These are phyloP conservation scores for Phocoena phocoena DNA, from an alignment of 2,113 vertebrate genomes.

Conservation along the genomic window DNA sequence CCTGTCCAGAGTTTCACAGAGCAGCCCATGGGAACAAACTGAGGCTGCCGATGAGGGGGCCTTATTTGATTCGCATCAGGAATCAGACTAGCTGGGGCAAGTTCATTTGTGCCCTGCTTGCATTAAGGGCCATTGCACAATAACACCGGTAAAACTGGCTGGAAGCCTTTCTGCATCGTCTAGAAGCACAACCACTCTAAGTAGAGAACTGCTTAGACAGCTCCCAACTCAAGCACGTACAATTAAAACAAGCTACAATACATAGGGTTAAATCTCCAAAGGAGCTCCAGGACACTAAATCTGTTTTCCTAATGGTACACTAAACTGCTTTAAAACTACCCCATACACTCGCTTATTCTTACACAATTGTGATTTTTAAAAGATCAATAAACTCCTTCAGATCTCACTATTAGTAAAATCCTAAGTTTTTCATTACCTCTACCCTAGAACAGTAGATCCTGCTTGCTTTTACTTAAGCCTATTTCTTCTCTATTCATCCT, in stretches of 20 bases:
- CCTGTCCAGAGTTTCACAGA: not conserved
- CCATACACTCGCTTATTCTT: not conserved
- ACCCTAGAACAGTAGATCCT: not conserved
- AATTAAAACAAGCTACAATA: not conserved
- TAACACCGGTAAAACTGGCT: not conserved
- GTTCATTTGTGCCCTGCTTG: not conserved
- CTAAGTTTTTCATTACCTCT: not conserved
- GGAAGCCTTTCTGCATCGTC: not conserved
- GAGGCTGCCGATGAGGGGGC: not conserved
- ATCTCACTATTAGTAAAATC: not conserved
- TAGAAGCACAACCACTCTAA: not conserved
- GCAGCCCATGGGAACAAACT: not conserved
- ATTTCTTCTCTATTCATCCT: not conserved
- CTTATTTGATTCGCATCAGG: constrained; percentile 16
- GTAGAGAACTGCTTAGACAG: not conserved
- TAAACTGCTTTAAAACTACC: not conserved
- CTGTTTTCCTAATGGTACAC: not conserved
- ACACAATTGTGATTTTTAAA: not conserved
- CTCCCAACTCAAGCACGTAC: not conserved
- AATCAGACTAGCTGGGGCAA: not conserved
- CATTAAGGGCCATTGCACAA: not conserved
- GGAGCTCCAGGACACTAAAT: not conserved
- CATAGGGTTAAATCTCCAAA: not conserved
- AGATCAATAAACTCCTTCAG: not conserved
- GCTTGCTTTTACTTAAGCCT: not conserved